A percentile compares a stretch with the other conserved stretches of the same genome.
These are phyloP conservation scores for Oxyteleia sp. DNA, from an alignment of 2,888 invertebrate species.

Conservation along the genomic window DNA sequence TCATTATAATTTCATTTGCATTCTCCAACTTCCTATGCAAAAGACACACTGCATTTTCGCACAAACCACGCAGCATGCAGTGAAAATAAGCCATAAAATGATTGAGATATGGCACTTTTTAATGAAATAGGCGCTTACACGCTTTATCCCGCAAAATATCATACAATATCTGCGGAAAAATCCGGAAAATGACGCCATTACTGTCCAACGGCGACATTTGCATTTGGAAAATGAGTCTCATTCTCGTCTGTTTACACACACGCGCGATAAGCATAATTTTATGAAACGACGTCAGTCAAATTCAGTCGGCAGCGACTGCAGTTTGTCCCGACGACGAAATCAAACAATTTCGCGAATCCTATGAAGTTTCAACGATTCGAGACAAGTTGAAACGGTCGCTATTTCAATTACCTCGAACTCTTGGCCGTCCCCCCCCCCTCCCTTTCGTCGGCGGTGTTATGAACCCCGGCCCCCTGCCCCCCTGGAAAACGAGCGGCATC, in stretches of 20 bases:
- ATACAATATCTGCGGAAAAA: constrained; percentile 7
- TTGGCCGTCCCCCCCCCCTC: constrained; percentile 1
- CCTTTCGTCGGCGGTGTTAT: constrained; percentile 18
- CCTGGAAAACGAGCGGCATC: constrained; percentile 63
- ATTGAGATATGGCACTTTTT: neutral
- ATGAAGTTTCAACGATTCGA: constrained; percentile 58
- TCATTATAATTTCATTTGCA: too few relatives aligned
- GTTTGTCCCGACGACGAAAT: constrained; percentile 31
- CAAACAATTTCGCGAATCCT: constrained; percentile 58
- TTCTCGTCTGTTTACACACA: constrained; percentile 36
- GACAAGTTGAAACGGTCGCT: constrained; percentile 61
- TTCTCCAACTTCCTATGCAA: too few relatives aligned
- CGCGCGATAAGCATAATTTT: constrained; percentile 42
- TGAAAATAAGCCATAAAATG: neutral
- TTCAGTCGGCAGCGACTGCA: constrained; percentile 7
- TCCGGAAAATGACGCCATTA: constrained; percentile 3
- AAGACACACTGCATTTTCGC: too few relatives aligned
- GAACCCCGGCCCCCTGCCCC: too few relatives aligned
- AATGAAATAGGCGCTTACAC: constrained; percentile 6
- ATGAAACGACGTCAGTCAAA: constrained; percentile 5
- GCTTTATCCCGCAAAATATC: constrained; percentile 2
- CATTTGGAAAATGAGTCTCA: constrained; percentile 42
- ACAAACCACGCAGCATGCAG: neutral
- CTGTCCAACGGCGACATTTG: constrained; percentile 21
- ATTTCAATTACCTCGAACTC: constrained; percentile 59